These are phyloP conservation scores for Cranoglanis bouderius DNA, from an alignment of 2,113 vertebrate genomes.

Conservation along the genomic window DNA sequence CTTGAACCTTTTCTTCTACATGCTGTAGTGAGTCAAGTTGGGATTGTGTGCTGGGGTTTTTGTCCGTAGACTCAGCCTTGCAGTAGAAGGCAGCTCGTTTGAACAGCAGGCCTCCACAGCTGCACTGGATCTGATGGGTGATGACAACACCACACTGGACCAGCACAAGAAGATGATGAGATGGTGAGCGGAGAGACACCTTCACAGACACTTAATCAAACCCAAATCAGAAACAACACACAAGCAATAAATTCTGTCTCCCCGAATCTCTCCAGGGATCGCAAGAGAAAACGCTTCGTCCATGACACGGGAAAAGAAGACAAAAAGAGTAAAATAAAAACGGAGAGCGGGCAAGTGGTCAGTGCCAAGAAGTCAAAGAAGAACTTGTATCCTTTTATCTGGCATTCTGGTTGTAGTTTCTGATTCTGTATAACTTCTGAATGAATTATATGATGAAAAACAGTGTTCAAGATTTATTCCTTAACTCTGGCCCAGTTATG, in stretches of 20 bases:
- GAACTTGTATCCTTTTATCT: conserved; percentile 88
- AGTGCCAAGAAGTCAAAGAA: conserved; percentile 84
- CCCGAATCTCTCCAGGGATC: conserved; percentile 77
- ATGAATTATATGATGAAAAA: neutral
- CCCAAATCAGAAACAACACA: neutral
- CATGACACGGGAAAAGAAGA: conserved; percentile 82
- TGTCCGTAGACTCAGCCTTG: conserved; percentile 77
- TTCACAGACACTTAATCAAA: neutral
- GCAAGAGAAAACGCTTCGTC: conserved; percentile 93
- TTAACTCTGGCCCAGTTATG: conserved; percentile 83
- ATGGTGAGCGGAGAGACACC: conserved; percentile 72
- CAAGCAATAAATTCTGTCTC: neutral
- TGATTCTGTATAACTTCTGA: neutral
- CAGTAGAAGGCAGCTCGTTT: conserved; percentile 74
- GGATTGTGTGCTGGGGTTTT: neutral
- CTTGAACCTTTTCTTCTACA: neutral
- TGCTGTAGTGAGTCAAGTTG: neutral
- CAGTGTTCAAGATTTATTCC: conserved; percentile 35
- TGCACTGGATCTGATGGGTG: conserved; percentile 87
- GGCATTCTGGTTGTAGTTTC: neutral
- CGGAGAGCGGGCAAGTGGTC: conserved; percentile 83
- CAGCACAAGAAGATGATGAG: conserved; percentile 81
- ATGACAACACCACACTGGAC: conserved; percentile 75
- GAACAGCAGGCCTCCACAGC: conserved; percentile 88
- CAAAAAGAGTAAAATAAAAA: conserved; percentile 87